These are phyloP conservation scores for Leptocoma aspasia DNA, from an alignment of 2,113 vertebrate species.

Conservation along the genomic window DNA sequence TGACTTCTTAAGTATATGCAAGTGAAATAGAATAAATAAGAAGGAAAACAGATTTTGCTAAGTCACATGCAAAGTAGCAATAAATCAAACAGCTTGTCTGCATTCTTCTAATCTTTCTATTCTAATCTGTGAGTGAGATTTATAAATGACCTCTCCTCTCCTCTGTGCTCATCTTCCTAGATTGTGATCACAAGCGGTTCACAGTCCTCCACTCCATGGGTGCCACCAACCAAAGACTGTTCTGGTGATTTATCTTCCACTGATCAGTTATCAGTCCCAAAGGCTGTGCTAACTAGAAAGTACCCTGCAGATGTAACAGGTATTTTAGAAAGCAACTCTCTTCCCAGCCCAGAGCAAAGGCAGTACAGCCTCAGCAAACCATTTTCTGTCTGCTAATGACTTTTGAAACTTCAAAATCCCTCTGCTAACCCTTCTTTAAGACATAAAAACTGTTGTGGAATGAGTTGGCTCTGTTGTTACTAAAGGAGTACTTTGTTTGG, in stretches of 20 bases:
- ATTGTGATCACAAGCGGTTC: conserved; percentile 45
- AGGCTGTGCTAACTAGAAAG: background rate
- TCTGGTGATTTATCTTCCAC: conserved; percentile 26
- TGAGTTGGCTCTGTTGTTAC: conserved; percentile 30
- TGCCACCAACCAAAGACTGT: conserved; percentile 13
- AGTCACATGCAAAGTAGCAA: conserved; percentile 57
- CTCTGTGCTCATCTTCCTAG: conserved; percentile 36
- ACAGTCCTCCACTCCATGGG: conserved; percentile 42
- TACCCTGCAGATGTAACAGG: conserved; percentile 4
- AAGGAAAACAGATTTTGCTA: conserved; percentile 51
- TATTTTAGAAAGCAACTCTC: background rate
- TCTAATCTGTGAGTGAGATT: conserved; percentile 59
- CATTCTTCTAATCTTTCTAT: conserved; percentile 61
- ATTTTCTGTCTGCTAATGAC: conserved; percentile 24
- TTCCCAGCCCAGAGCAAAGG: background rate
- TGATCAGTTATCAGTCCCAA: conserved; percentile 20
- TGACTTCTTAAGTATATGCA: conserved; percentile 50
- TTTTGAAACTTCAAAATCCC: conserved; percentile 54
- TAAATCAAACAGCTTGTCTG: conserved; percentile 60
- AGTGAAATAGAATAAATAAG: conserved; percentile 45
- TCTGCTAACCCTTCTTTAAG: conserved; percentile 47
- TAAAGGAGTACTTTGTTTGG: conserved; percentile 57
- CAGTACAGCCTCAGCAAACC: background rate
- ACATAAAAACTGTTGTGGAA: conserved; percentile 54
- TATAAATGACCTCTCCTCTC: conserved; percentile 53